Evolutionary conservation across 1,140 invertebrate genomes (phyloP).

Genomic region (Pseudobourletiella spinata): DNA sequence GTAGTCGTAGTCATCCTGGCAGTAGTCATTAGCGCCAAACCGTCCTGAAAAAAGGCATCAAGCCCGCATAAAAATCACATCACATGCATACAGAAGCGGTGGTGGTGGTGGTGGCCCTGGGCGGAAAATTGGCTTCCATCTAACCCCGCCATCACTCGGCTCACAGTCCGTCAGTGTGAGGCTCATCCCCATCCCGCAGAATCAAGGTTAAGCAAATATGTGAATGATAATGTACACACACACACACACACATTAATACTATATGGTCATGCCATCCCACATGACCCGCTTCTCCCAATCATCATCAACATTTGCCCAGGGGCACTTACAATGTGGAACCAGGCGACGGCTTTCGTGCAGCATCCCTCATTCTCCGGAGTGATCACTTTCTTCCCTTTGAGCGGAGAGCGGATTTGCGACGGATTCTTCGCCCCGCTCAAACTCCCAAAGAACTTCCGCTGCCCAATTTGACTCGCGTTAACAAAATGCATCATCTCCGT

Average conservation of each 20-base stretch:
- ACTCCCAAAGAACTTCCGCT: neutral
- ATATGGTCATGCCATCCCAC: too few relatives aligned
- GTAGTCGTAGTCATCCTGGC: too few relatives aligned
- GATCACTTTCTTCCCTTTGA: neutral
- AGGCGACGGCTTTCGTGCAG: neutral
- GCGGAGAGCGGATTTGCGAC: neutral
- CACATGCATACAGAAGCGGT: too few relatives aligned
- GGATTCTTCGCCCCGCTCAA: neutral
- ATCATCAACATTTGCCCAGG: too few relatives aligned
- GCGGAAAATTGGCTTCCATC: too few relatives aligned
- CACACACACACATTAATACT: neutral
- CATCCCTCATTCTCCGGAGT: neutral
- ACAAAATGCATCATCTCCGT: neutral
- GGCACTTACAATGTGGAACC: neutral
- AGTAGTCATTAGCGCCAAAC: too few relatives aligned
- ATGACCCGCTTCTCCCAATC: too few relatives aligned
- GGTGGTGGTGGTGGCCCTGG: too few relatives aligned
- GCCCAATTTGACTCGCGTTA: neutral
- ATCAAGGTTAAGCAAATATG: neutral
- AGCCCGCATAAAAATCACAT: too few relatives aligned
- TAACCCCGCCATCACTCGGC: too few relatives aligned
- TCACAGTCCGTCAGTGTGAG: neutral
- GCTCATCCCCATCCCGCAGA: neutral
- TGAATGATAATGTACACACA: neutral
- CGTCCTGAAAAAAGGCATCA: too few relatives aligned